Percentiles rank a stretch among this genome's conserved stretches.
Conservation (phyloP, 1,140 invertebrate genomes). For the Sycophaga agraensis region DNA sequence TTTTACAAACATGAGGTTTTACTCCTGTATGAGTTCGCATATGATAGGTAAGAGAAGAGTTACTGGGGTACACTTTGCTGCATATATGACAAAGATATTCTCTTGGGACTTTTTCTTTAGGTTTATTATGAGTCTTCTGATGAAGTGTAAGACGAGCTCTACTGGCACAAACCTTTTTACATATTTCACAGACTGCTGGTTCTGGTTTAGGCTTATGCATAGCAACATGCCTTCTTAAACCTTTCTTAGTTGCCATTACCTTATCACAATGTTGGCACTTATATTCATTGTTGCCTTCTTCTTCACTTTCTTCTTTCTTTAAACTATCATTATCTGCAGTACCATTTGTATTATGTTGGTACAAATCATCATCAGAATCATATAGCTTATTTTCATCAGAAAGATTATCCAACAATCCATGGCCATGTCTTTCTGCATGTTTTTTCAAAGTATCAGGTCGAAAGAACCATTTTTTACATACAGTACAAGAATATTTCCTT, state of each 20-base stretch:
- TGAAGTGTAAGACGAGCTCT: slow-evolving; percentile 51
- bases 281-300: slow-evolving; percentile 47
- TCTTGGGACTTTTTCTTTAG: slow-evolving; percentile 53
- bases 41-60: slow-evolving; percentile 55
- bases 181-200: slow-evolving; percentile 53
- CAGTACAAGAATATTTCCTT: slow-evolving; percentile 55
- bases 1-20: slow-evolving; percentile 56
- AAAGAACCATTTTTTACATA: slow-evolving; percentile 56
- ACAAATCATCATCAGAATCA: slow-evolving; percentile 44
- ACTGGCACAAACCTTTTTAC: slow-evolving; percentile 54
- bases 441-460: slow-evolving; percentile 54
- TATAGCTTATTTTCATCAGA: slow-evolving; percentile 46
- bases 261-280: slow-evolving; percentile 54
- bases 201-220: slow-evolving; percentile 56
- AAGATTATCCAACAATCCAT: slow-evolving; percentile 48
- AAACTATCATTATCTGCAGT: slow-evolving; percentile 36
- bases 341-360: slow-evolving; percentile 25
- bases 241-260: slow-evolving; percentile 53
- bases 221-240: slow-evolving; percentile 51
- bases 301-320: slow-evolving; percentile 47
- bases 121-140: slow-evolving; percentile 53
- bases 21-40: slow-evolving; percentile 57
- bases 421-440: slow-evolving; percentile 49
- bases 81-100: slow-evolving; percentile 56
- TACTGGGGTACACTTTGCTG: slow-evolving; percentile 57